A percentile compares a stretch with the other conserved stretches of the same genome.
These are phyloP conservation scores for Alligator sinensis DNA, from an alignment of 2,113 vertebrate species.

Conservation along the genomic window DNA sequence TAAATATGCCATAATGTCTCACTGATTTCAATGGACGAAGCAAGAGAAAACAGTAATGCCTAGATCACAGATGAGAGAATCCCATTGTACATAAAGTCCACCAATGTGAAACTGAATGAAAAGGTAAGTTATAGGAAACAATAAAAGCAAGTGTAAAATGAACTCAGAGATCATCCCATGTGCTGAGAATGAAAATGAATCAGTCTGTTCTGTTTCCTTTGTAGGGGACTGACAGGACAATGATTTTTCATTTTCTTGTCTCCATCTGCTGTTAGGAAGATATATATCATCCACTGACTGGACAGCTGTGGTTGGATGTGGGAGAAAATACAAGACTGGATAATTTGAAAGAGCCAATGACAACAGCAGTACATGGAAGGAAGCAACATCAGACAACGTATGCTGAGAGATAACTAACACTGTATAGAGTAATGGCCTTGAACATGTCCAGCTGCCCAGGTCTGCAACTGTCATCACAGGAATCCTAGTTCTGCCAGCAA, in stretches of 20 bases:
- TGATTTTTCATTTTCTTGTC: not conserved
- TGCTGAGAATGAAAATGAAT: not conserved
- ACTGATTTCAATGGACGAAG: not conserved
- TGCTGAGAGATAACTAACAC: not conserved
- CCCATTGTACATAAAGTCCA: not conserved
- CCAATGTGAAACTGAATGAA: not conserved
- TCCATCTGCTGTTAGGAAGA: not conserved
- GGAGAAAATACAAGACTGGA: not conserved
- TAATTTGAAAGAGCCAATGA: fast-evolving
- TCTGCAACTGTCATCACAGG: not conserved
- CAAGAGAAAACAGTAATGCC: not conserved
- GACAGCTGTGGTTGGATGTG: not conserved
- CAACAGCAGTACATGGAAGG: not conserved
- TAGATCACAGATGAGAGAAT: not conserved
- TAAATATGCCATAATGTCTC: not conserved
- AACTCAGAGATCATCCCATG: not conserved
- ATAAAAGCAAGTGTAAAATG: not conserved
- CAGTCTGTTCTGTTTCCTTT: not conserved
- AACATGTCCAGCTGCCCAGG: not conserved
- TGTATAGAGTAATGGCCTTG: not conserved
- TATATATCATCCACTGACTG: not conserved
- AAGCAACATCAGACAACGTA: not conserved
- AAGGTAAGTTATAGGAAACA: not conserved
- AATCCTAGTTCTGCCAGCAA: not conserved
- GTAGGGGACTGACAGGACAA: not conserved